Evolutionary conservation across 1,140 invertebrate genomes (phyloP).

Genomic region (Diuraphis noxia): DNA sequence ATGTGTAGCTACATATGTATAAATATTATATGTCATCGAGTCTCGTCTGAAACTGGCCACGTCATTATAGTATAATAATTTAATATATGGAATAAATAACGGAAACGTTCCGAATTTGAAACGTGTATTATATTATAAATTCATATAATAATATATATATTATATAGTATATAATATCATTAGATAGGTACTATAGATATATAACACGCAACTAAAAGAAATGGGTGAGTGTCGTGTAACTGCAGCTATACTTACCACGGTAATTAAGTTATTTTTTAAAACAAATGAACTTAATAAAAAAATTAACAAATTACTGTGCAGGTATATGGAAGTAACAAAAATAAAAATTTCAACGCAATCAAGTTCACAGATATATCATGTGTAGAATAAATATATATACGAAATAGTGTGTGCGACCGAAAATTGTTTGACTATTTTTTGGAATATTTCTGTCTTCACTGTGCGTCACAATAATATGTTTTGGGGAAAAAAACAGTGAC

Average conservation of each 20-base stretch:
- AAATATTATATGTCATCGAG: neutral
- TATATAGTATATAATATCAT: neutral
- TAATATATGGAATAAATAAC: neutral
- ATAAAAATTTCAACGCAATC: neutral
- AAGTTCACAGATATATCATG: neutral
- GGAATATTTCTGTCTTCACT: neutral
- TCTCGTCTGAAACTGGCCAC: neutral
- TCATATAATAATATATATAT: too few species aligned
- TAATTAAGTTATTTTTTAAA: neutral
- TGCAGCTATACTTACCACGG: too few species aligned
- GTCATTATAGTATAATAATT: neutral
- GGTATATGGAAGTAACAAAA: neutral
- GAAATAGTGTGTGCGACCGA: neutral
- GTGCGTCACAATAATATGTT: neutral
- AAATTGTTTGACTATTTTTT: neutral
- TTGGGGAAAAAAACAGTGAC: neutral
- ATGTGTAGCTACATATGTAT: neutral
- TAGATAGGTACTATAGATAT: neutral
- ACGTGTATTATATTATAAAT: neutral
- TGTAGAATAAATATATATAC: too few species aligned
- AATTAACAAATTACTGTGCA: too few species aligned
- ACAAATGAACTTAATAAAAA: too few species aligned
- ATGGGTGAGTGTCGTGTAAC: neutral
- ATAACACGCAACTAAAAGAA: neutral
- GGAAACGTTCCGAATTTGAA: neutral